These are phyloP conservation scores for Orgyia antiqua DNA, from an alignment of 2,888 invertebrate species.

Conservation along the genomic window DNA sequence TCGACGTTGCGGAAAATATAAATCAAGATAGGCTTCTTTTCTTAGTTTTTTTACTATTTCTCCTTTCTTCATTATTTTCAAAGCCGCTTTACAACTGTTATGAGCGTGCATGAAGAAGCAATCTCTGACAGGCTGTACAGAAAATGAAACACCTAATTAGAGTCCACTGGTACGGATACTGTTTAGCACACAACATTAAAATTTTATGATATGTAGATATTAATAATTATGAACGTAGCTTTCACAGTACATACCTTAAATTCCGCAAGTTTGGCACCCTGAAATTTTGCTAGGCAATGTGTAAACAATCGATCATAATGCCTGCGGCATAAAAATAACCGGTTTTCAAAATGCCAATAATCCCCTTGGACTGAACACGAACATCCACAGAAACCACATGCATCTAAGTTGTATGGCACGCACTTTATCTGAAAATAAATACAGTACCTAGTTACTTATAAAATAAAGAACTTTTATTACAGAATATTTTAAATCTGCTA, in stretches of 20 bases:
- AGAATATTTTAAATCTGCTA: too few relatives aligned
- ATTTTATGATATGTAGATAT: too few relatives aligned
- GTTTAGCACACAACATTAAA: too few relatives aligned
- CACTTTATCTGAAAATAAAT: slow-evolving; percentile 61
- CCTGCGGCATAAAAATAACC: slow-evolving; percentile 62
- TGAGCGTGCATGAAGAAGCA: slow-evolving; percentile 73
- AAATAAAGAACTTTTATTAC: too few relatives aligned
- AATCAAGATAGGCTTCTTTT: slow-evolving; percentile 68
- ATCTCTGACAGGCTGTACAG: slow-evolving; percentile 62
- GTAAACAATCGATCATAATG: slow-evolving; percentile 61
- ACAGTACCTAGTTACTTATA: too few relatives aligned
- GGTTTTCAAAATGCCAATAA: slow-evolving; percentile 76
- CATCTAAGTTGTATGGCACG: slow-evolving; percentile 68
- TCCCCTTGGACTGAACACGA: slow-evolving; percentile 74
- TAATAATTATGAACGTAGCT: too few relatives aligned
- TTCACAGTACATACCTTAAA: slow-evolving; percentile 62
- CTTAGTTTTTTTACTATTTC: slow-evolving; percentile 67
- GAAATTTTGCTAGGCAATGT: slow-evolving; percentile 60
- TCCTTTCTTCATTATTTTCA: slow-evolving; percentile 70
- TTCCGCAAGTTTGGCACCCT: slow-evolving; percentile 57
- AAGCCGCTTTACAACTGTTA: slow-evolving; percentile 68
- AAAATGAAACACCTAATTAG: neutral
- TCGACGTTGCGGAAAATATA: slow-evolving; percentile 65
- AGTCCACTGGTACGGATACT: neutral
- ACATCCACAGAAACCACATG: slow-evolving; percentile 61